These are phyloP conservation scores for Drosophila lowei DNA, from an alignment of 1,140 invertebrate genomes.

Conservation along the genomic window DNA sequence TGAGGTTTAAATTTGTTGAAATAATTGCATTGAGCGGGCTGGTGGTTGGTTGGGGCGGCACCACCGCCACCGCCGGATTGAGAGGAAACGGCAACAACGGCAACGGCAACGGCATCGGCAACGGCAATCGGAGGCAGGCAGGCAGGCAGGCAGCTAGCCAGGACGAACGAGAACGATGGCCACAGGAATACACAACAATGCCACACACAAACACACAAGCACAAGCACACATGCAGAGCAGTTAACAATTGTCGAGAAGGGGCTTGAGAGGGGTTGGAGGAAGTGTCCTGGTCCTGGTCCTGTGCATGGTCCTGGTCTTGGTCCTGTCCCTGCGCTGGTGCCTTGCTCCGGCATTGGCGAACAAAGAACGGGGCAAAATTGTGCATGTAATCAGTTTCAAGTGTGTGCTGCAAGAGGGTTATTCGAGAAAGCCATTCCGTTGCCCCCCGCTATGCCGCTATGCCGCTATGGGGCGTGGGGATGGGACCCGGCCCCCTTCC, in stretches of 20 bases:
- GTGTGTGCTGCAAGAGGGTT: slow-evolving; percentile 56
- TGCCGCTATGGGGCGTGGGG: not conserved
- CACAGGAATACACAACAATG: slow-evolving; percentile 54
- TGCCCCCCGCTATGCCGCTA: slow-evolving; percentile 11
- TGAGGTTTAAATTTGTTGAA: slow-evolving; percentile 82
- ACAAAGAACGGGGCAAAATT: slow-evolving; percentile 78
- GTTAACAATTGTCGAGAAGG: slow-evolving; percentile 48
- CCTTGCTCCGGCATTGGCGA: slow-evolving; percentile 52
- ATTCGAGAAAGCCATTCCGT: slow-evolving; percentile 72
- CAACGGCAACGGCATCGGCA: slow-evolving; percentile 33
- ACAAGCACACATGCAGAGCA: slow-evolving; percentile 30
- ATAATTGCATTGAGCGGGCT: slow-evolving; percentile 70
- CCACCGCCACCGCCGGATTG: slow-evolving; percentile 11
- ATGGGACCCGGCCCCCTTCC: not conserved
- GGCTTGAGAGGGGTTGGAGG: too few species aligned
- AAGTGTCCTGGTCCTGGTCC: too few species aligned
- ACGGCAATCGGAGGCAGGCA: slow-evolving; percentile 65
- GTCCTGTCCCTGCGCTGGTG: slow-evolving; percentile 17
- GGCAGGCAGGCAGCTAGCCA: slow-evolving; percentile 28
- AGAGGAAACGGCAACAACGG: slow-evolving; percentile 69
- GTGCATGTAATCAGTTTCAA: slow-evolving; percentile 80
- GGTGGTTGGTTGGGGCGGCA: slow-evolving; percentile 8
- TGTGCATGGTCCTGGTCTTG: slow-evolving; percentile 27
- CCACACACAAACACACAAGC: slow-evolving; percentile 48
- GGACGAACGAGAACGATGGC: slow-evolving; percentile 49